These are phyloP conservation scores for Netelia inedita DNA, from an alignment of 2,888 invertebrate genomes.

Conservation along the genomic window DNA sequence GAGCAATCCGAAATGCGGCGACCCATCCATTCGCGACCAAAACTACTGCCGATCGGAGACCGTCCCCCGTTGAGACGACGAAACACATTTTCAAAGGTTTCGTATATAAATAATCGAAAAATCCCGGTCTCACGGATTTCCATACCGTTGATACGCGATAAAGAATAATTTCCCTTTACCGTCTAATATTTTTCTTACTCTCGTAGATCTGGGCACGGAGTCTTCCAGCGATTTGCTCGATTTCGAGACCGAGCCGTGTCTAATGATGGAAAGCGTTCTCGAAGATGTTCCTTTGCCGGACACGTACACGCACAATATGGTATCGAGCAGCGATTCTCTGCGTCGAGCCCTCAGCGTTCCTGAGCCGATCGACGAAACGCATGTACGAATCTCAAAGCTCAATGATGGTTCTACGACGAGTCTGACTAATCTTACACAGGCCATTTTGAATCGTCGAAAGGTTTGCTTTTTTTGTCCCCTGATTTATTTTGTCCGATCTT, in stretches of 20 bases:
- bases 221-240: slow-evolving; percentile 91
- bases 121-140: background rate
- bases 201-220: slow-evolving; percentile 87
- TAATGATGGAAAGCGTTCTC: slow-evolving; percentile 92
- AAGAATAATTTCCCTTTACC: no score
- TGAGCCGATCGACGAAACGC: slow-evolving; percentile 80
- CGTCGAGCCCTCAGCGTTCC: slow-evolving; percentile 82
- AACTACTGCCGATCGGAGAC: slow-evolving; percentile 75
- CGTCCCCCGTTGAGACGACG: slow-evolving; percentile 75
- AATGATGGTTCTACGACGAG: slow-evolving; percentile 87
- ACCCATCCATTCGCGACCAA: slow-evolving; percentile 82
- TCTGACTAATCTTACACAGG: slow-evolving; percentile 91
- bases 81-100: slow-evolving; percentile 82
- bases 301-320: slow-evolving; percentile 89
- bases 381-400: slow-evolving; percentile 74
- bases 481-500: background rate
- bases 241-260: slow-evolving; percentile 93
- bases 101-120: slow-evolving; percentile 2
- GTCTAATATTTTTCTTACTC: slow-evolving; percentile 21
- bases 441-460: slow-evolving; percentile 90
- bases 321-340: slow-evolving; percentile 87
- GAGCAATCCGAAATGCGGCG: slow-evolving; percentile 89
- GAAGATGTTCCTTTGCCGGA: slow-evolving; percentile 89
- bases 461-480: slow-evolving; percentile 35
- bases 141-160: no score